Base-by-base conservation (phyloP, 2,797 vertebrate species). In the Bradypodion pumilum region DNA sequence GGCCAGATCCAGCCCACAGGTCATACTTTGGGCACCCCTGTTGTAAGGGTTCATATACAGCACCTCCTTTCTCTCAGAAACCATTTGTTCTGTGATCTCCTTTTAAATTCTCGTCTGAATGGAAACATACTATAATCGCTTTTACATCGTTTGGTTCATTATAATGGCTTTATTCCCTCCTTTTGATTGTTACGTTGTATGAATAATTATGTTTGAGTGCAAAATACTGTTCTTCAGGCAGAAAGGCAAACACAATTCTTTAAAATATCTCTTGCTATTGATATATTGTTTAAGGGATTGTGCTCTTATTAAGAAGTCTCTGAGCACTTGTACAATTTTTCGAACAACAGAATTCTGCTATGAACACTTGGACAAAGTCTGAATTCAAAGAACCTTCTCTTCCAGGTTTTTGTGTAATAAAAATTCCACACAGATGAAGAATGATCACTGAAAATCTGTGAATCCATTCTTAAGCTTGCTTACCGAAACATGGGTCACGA, bases 241-340 rank as follows among this genome's bases (percentile, higher is more conserved):
- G 46, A 85, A 44, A 42, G 76, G 79, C 82, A 69, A 42, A 13
- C 70, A 82, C 75, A 70, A 0, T 80, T 60, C 74, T 68, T 63
- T 86, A 32, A 84, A 29, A 0, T 7, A 80, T 88, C 37, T 73
- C 32, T 74, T 69, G 66, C 12, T 32, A 49, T 59, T 6, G 2
- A 40, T 87, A 32, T 49, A 66, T 9, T 62, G 62, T 63, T 81
- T 49, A 72, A 80, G 84, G 90, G 90, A 46, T 80, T 87, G 16
- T 68, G 75, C 87, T 90, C 91, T 89, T 81, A 90, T 37, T 85
- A 93, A 87, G 88, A 91, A 83, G 89, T 82, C 12, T 87, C 46
- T 32, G 29, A 46, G 15, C 27, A n/a, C 7, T 68, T 37, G 19
- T 15, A 10, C 44, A 42, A 44, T 27, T 4, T 27, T 2, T n/a